Evolutionary conservation across 1,140 invertebrate genomes (phyloP).

Genomic region (Lucilia cuprina): DNA sequence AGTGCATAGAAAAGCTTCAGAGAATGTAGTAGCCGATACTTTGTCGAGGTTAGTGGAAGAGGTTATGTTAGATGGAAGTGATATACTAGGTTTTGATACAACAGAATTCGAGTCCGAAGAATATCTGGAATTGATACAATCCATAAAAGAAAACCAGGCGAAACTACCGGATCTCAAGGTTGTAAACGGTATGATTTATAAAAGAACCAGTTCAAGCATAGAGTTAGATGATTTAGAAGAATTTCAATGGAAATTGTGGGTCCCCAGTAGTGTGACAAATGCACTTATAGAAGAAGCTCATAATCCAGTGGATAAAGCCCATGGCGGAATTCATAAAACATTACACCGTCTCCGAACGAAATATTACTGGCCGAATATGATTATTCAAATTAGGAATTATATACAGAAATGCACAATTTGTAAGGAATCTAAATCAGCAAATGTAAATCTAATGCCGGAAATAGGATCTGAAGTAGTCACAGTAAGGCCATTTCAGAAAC

Average conservation of each 20-base stretch:
- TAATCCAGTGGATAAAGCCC: neutral
- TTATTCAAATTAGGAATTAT: neutral
- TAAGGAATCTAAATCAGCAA: neutral
- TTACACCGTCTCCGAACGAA: neutral
- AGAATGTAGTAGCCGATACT: conserved; percentile 15
- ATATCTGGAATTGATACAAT: conserved; percentile 11
- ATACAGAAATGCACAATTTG: neutral
- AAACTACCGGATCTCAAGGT: neutral
- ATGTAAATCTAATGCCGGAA: neutral
- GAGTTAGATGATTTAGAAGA: neutral
- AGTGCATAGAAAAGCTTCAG: conserved; percentile 14
- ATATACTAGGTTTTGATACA: conserved; percentile 12
- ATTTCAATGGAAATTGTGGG: neutral
- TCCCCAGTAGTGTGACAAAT: neutral
- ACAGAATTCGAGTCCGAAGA: neutral
- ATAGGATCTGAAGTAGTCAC: neutral
- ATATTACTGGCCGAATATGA: neutral
- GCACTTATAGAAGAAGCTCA: neutral
- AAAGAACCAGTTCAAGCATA: neutral
- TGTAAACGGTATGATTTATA: conserved; percentile 8
- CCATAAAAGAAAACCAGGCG: neutral
- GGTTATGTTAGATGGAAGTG: neutral
- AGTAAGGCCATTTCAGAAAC: neutral
- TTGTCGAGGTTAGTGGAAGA: neutral
- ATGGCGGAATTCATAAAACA: neutral